Base-by-base conservation (phyloP, 2,797 vertebrate species). In the Brachyalestes nurse region DNA sequence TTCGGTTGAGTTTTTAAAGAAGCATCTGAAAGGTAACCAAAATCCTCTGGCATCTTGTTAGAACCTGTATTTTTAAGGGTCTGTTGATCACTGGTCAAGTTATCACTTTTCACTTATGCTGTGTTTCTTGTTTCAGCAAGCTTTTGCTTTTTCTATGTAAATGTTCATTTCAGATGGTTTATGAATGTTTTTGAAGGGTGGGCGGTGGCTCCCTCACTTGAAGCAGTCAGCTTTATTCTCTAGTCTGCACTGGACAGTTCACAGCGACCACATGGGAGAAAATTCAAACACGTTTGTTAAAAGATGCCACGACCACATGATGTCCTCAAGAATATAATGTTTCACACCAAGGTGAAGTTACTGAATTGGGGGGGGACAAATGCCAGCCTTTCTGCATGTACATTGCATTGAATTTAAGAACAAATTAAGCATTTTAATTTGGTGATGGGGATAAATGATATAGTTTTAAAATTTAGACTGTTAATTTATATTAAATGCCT, bases 401-500 rank as follows among this genome's bases (percentile, higher is more conserved):
- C 84, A 92, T 91, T 90, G 88, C 85, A 80, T 85, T 77, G 65
- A 87, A 82, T 45, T 75, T 79, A 58, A 42, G 80, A 91, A 86
- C 82, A 91, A 91, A 82, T 84, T 55, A 84, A 84, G 69, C 74
- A 71, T 86, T 64, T 9, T 84, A 83, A 85, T 89, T 82, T 82
- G 82, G 84, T 70, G 57, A 28, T 77, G 75, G 71, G 65, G 21
- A 79, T 83, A 47, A 86, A 67, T 73, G 58, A 86, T 87, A 25
- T 85, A 83, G 75, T 88, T 88, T 61, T 83, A 85, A 87, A 86
- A 84, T 77, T 83, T 82, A 88, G 66, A 90, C 77, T 92, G 80
- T 91, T 94, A 91, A 93, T 93, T 93, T 94, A 93, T 93, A 80
- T 6, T 5, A 55, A 77, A 85, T 85, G 88, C 88, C 90, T 84